A percentile compares a stretch with the other conserved stretches of the same genome.
Evolutionary conservation across 1,140 invertebrate genomes (phyloP).

Genomic region (Rhyacophila brunnea): DNA sequence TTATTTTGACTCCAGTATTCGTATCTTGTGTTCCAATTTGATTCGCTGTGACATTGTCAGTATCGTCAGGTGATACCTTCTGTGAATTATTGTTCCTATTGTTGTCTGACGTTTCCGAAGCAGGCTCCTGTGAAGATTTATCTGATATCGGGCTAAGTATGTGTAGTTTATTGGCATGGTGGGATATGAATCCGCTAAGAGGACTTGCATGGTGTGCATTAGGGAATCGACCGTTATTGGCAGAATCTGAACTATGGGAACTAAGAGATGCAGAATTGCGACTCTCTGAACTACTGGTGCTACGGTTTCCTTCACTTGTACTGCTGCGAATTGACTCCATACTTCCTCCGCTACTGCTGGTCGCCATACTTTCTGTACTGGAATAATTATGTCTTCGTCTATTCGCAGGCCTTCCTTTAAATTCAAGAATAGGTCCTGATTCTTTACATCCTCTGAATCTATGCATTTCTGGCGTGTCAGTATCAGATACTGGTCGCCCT

Average conservation of each 20-base stretch:
- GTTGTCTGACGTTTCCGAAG: constrained; percentile 73
- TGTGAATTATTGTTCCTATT: constrained; percentile 76
- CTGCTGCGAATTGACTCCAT: constrained; percentile 81
- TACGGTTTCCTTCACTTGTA: constrained; percentile 78
- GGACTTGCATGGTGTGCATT: constrained; percentile 58
- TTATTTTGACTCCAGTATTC: constrained; percentile 53
- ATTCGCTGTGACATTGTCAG: constrained; percentile 45
- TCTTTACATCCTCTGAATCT: constrained; percentile 54
- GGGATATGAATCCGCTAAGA: constrained; percentile 61
- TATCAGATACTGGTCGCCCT: constrained; percentile 62
- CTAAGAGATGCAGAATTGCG: constrained; percentile 75
- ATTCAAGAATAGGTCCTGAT: constrained; percentile 64
- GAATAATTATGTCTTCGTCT: constrained; percentile 67
- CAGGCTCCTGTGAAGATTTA: constrained; percentile 84
- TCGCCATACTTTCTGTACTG: constrained; percentile 82
- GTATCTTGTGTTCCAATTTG: constrained; percentile 52
- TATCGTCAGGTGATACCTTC: constrained; percentile 65
- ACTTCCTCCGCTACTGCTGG: constrained; percentile 78
- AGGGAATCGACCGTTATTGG: constrained; percentile 59
- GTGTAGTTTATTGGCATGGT: constrained; percentile 72
- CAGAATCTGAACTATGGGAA: constrained; percentile 80
- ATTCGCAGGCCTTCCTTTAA: constrained; percentile 63
- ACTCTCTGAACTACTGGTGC: constrained; percentile 77
- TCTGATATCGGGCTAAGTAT: constrained; percentile 87
- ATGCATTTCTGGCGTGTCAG: constrained; percentile 55